Conservation (phyloP, 2,888 invertebrate genomes). For the Lypha dubia region DNA sequence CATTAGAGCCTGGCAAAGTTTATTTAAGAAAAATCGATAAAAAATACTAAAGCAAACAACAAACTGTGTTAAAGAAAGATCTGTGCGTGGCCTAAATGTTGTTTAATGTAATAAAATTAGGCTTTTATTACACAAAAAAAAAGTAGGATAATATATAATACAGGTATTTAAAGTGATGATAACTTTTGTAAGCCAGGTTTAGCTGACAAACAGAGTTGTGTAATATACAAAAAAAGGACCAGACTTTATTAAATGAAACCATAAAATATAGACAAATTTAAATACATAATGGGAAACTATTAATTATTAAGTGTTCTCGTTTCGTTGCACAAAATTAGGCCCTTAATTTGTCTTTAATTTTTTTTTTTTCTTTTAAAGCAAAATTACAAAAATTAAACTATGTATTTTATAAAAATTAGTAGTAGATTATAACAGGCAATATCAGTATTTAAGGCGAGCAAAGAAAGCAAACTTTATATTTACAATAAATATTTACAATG, state of each 20-base stretch:
- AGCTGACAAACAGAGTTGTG: background rate
- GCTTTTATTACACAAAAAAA: constrained; percentile 10
- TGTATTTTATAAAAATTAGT: constrained; percentile 29
- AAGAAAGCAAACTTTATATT: background rate
- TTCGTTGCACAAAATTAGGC: background rate
- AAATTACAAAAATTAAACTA: background rate
- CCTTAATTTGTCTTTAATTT: background rate
- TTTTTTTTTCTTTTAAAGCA: background rate
- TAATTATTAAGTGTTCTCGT: background rate
- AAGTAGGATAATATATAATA: constrained; percentile 55
- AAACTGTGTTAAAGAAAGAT: constrained; percentile 1
- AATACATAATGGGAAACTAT: background rate
- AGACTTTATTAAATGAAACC: background rate
- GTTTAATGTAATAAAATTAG: constrained; percentile 1
- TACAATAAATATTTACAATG: background rate
- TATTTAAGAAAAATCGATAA: background rate
- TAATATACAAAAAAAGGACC: background rate
- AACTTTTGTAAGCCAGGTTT: constrained; percentile 5
- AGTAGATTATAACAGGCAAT: constrained; percentile 22
- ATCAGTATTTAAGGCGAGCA: constrained; percentile 10
- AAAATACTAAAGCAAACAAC: background rate
- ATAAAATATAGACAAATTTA: background rate
- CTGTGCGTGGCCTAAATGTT: constrained; percentile 31
- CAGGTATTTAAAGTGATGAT: constrained; percentile 6
- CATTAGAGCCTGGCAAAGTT: background rate